phyloP scores from a whole-genome alignment of 2,797 vertebrate species.

The Sphenodon punctatus region DNA sequence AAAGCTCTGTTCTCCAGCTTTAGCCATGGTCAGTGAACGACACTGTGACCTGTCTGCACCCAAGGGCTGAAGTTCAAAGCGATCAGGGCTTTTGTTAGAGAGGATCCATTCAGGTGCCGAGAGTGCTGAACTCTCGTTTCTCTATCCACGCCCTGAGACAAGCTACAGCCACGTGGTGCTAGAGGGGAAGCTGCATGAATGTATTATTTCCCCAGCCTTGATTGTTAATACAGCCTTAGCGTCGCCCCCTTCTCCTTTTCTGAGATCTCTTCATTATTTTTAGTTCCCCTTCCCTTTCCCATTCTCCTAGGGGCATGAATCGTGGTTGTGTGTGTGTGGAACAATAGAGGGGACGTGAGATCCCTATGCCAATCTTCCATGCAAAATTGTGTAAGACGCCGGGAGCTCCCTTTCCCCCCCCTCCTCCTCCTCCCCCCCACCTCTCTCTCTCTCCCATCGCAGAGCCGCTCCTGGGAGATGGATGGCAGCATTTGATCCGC shows the following conservation, averaged over 20 bases:
- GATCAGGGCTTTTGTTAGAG: background rate
- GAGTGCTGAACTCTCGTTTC: background rate
- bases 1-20: too few species aligned
- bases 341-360: background rate
- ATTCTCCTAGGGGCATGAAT: conserved; percentile 24
- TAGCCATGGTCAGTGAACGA: too few species aligned
- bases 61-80: background rate
- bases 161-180: background rate
- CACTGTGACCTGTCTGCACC: too few species aligned
- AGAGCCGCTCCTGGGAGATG: conserved; percentile 6
- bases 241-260: background rate
- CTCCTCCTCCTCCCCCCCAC: background rate
- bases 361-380: background rate
- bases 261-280: background rate
- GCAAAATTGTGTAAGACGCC: background rate
- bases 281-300: background rate
- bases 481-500: background rate
- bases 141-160: background rate
- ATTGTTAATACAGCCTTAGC: background rate
- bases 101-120: background rate
- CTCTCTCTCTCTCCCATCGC: background rate
- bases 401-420: background rate
- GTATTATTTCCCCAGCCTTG: background rate
- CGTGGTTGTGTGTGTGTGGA: background rate
- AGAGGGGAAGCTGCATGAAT: background rate